Evolutionary conservation across 2,797 vertebrate species (phyloP), one percentile per base, ranked within the genome.

Genomic region (Oceanodroma leucorhoa): DNA sequence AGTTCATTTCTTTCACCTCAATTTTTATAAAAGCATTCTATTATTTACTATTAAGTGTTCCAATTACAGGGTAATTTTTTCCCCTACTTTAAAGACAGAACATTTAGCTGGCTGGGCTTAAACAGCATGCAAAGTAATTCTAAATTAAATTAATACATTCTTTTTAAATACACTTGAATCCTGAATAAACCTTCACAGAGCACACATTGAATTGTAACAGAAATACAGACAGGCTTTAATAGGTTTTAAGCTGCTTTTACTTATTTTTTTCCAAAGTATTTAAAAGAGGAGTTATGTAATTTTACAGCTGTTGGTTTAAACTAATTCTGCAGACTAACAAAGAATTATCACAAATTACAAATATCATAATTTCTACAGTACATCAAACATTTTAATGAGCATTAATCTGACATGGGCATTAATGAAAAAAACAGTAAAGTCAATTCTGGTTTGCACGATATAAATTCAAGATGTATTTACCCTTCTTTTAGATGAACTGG

Each of bases 401-500:
- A 60, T 84, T 88, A 57, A 65, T 32, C 14, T 76, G 45, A 54
- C 3, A 3, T 9, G 38, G 32, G 38, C 20, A 62, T 51, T 51
- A 60, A 66, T 24, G 15, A 61, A 53, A 67, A 76, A 76, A 55
- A 1, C 24, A 72, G 22, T 36, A 3, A 76, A 70, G 40, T 34
- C 8, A 64, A n/a, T 70, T 69, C 27, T 86, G 30, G 11, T 58
- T 45, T 14, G 26, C 9, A 38, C 1, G 1, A 69, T 16, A 48
- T 2, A 91, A 67, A 80, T 30, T 64, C 38, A 64, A 70, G 32
- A 79, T 23, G 3, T 61, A 75, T 83, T 98, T 97, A 99, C 99
- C 99, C 99, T 97, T 99, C 99, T 97, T 99, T 99, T n/a, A 99
- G 98, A 90, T 99, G 98, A 45, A 99, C 98, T 5, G 99, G 98